Base-by-base conservation (phyloP, 2,888 invertebrate species). In the Nineta flava region DNA sequence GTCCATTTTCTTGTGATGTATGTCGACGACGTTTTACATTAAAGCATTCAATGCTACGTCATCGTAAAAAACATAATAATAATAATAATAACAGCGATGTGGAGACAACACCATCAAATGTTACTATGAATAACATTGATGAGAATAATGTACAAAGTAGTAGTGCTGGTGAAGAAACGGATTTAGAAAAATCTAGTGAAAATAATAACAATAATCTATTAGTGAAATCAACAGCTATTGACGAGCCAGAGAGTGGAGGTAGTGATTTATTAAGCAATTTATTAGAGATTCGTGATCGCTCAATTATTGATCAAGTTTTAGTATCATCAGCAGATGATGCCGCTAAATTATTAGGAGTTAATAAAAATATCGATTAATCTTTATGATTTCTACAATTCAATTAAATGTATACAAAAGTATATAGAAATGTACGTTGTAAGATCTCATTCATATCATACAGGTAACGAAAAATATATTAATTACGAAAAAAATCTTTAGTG, bases 1-100 rank as follows among this genome's bases (percentile, higher is more conserved):
- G 92, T 1, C 93, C 93, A 0, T 94, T 92, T 65, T 86, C 87
- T 52, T 94, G 93, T 63, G 88, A 91, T 65, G 81, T 91, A 42
- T 94, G 94, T 65, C 70, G 83, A 35, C 76, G 92, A 6, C 77
- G 87, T 54, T 94, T 94, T 69, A 93, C 93, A 0, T 70, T 94
- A 45, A 94, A 94, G 61, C 93, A 94, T 71, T 90, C 90, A 67
- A 93, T 94, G 93, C 73, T 93, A 56, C 77, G 93, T 0, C 93
- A 94, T 64, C 76, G 90, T 57, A 91, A 92, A 70, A 93, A 92
- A 66, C 93, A 93, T 63, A 73, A 73, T 41, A 71, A 71, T 1
- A 65, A 66, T 47, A 70, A 71, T 19, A 46, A 68, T 64, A 52
- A 66, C 58, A 62, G 69, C 57, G 63, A 70, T 51, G 70, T 57